These are phyloP conservation scores for Drosophila maculinotata DNA, from an alignment of 2,888 invertebrate genomes.

Conservation along the genomic window DNA sequence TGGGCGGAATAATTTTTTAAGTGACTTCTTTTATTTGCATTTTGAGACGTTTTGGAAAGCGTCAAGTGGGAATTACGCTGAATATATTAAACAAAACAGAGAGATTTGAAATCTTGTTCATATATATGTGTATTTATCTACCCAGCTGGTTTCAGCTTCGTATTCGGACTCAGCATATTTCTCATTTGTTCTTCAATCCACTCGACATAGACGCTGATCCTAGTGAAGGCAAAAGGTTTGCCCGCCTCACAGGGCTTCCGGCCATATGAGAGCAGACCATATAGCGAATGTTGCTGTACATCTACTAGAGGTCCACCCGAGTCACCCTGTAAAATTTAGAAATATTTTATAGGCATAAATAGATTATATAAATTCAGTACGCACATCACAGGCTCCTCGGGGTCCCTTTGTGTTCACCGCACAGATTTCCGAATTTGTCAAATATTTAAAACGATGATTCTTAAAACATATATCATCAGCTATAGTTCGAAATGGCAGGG, in stretches of 20 bases:
- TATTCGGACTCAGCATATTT: conserved; percentile 6
- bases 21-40: conserved; percentile 79
- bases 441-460: conserved; percentile 53
- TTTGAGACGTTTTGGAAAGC: conserved; percentile 54
- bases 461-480: conserved; percentile 62
- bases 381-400: conserved; percentile 82
- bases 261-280: conserved; percentile 83
- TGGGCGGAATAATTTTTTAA: conserved; percentile 73
- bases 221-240: conserved; percentile 65
- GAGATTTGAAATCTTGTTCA: not conserved
- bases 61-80: conserved; percentile 56
- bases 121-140: not conserved
- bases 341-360: not conserved
- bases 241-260: conserved; percentile 47
- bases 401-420: conserved; percentile 66
- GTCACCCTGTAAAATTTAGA: conserved; percentile 73
- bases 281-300: conserved; percentile 48
- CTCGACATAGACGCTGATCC: conserved; percentile 44
- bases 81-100: conserved; percentile 52
- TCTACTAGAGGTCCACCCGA: conserved; percentile 83
- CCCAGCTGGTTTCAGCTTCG: not conserved
- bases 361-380: conserved; percentile 7
- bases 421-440: conserved; percentile 78
- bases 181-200: conserved; percentile 62
- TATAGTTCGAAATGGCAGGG: conserved; percentile 71